These are phyloP conservation scores for Melanotaenia parkinsoni DNA, from an alignment of 2,797 vertebrate genomes.

Conservation along the genomic window DNA sequence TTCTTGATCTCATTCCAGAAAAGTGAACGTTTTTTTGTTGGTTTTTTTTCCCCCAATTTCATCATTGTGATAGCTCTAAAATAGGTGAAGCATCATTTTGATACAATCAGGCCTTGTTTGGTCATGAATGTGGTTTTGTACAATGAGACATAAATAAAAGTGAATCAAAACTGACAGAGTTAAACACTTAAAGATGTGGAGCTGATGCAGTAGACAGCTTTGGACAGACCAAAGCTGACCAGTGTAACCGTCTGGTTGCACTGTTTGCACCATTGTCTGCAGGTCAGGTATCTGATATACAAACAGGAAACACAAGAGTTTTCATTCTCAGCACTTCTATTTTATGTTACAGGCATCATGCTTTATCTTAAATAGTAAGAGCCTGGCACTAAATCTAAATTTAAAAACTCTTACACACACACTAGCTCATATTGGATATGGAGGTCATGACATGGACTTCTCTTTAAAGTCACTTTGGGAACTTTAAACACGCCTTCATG, in stretches of 20 bases:
- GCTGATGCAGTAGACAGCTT: conserved; percentile 33
- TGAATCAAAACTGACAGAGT: conserved; percentile 67
- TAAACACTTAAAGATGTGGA: conserved; percentile 46
- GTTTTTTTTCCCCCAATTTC: conserved; percentile 7
- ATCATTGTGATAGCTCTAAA: conserved; percentile 32
- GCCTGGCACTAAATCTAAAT: not conserved
- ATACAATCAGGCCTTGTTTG: conserved; percentile 69
- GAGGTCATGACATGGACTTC: conserved; percentile 47
- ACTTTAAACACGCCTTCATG: conserved; percentile 84
- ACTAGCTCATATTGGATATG: conserved; percentile 5
- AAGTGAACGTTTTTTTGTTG: conserved; percentile 8
- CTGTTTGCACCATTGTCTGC: conserved; percentile 28
- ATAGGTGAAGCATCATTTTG: conserved; percentile 54
- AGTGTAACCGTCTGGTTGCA: conserved; percentile 32
- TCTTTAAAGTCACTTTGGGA: conserved; percentile 76
- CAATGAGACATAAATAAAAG: conserved; percentile 51
- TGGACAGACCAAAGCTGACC: conserved; percentile 23
- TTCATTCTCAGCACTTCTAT: not conserved
- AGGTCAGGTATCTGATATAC: conserved; percentile 27
- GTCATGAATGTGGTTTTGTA: conserved; percentile 67
- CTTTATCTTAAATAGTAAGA: not conserved
- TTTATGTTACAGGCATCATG: not conserved
- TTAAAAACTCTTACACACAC: not conserved
- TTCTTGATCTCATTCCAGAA: conserved; percentile 23
- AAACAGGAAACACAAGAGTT: conserved; percentile 21